These are phyloP conservation scores for Tetrao urogallus DNA, from an alignment of 2,113 vertebrate species.

Conservation along the genomic window DNA sequence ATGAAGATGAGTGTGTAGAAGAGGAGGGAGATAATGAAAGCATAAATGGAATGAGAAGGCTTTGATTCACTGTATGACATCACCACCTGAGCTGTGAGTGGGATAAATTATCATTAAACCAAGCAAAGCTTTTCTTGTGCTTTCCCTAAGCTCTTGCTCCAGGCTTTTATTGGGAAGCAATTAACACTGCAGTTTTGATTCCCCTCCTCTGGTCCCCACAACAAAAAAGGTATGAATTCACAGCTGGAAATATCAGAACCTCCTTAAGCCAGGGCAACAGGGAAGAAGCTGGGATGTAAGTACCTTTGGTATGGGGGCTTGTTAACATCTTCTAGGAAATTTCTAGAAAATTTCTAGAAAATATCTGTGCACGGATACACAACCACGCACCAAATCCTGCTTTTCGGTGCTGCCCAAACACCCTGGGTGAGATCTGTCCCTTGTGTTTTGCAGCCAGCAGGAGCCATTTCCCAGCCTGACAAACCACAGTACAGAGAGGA, in stretches of 20 bases:
- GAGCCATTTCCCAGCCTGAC: background rate
- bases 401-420: background rate
- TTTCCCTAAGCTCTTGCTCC: background rate
- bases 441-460: background rate
- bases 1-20: background rate
- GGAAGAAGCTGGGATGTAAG: background rate
- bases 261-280: background rate
- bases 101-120: background rate
- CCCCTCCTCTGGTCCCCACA: background rate
- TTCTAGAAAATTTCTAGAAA: background rate
- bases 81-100: background rate
- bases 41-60: background rate
- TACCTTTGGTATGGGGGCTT: background rate
- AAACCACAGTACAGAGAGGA: background rate
- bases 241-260: background rate
- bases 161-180: background rate
- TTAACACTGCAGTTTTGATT: background rate
- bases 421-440: background rate
- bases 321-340: background rate
- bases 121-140: background rate
- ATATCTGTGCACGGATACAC: background rate
- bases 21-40: background rate
- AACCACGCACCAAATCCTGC: background rate
- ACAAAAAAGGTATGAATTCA: background rate
- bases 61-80: background rate